A percentile compares a stretch with the other conserved stretches of the same genome.
phyloP scores from a whole-genome alignment of 2,888 invertebrate genomes.

The Andricus curvator region DNA sequence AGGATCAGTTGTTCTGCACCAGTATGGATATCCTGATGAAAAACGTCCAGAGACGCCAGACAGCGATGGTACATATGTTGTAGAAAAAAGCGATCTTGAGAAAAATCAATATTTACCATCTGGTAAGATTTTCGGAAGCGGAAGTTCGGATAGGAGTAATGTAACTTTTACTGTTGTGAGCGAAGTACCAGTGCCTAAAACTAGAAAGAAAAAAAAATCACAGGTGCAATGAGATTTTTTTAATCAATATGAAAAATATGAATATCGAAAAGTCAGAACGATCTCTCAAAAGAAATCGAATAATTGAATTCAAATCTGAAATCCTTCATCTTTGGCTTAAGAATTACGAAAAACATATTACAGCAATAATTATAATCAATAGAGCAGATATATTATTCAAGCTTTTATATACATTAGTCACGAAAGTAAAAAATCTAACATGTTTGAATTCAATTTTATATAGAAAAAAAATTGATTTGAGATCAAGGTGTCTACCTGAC shows the following conservation, averaged over 20 bases:
- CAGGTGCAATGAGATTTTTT: background rate
- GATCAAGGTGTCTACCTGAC: no score
- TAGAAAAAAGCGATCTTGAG: constrained; percentile 54
- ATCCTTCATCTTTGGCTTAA: no score
- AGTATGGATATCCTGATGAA: constrained; percentile 4
- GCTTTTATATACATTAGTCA: background rate
- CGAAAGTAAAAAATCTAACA: background rate
- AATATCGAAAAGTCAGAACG: background rate
- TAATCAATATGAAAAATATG: background rate
- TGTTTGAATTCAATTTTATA: background rate
- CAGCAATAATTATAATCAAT: background rate
- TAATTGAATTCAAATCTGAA: no score
- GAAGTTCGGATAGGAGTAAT: constrained; percentile 49
- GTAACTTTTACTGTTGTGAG: constrained; percentile 53
- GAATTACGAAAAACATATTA: background rate
- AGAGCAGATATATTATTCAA: constrained; percentile 7
- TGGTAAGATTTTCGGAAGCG: constrained; percentile 39
- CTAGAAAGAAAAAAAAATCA: constrained; percentile 43
- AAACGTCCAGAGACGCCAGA: constrained; percentile 48
- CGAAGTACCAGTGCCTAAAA: constrained; percentile 50
- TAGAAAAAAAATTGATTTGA: background rate
- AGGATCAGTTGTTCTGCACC: constrained; percentile 32
- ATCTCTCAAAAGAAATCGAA: background rate
- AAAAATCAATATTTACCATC: constrained; percentile 46
- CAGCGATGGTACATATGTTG: constrained; percentile 54